Conservation (phyloP, 2,888 invertebrate species). For the Tiliacea aurago region DNA sequence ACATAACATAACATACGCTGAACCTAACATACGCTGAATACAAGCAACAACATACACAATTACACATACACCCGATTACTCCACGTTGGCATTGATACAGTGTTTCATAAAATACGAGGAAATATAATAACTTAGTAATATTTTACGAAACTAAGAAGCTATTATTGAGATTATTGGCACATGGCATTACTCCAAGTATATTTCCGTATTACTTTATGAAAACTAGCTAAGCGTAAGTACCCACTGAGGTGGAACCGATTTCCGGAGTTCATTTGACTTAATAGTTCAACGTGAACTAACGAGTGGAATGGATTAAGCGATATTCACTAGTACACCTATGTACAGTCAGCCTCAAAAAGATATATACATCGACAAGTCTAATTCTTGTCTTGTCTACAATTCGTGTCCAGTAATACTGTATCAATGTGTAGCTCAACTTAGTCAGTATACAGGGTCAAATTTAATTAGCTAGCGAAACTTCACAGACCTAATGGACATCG, state of each 20-base stretch:
- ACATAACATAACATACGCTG: too few species aligned
- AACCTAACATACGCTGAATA: background rate
- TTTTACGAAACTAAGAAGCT: slow-evolving; percentile 55
- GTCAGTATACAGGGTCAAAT: too few species aligned
- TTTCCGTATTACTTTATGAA: slow-evolving; percentile 43
- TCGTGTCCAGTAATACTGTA: too few species aligned
- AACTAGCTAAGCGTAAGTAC: slow-evolving; percentile 23
- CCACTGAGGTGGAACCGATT: slow-evolving; percentile 35
- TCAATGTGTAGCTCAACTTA: too few species aligned
- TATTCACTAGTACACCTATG: background rate
- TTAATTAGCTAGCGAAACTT: too few species aligned
- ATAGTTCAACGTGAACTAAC: background rate
- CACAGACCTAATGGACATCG: too few species aligned
- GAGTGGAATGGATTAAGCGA: background rate
- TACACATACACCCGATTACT: slow-evolving; percentile 35
- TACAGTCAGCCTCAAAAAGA: background rate
- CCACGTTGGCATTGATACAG: slow-evolving; percentile 38
- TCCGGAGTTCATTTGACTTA: slow-evolving; percentile 26
- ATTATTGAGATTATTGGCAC: slow-evolving; percentile 64
- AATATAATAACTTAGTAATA: slow-evolving; percentile 43
- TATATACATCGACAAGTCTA: too few species aligned
- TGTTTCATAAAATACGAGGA: slow-evolving; percentile 45
- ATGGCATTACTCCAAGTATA: slow-evolving; percentile 63
- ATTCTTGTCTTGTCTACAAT: too few species aligned
- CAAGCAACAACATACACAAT: slow-evolving; percentile 14